Conservation (phyloP, 2,888 invertebrate genomes). For the Branchellion lobata region DNA sequence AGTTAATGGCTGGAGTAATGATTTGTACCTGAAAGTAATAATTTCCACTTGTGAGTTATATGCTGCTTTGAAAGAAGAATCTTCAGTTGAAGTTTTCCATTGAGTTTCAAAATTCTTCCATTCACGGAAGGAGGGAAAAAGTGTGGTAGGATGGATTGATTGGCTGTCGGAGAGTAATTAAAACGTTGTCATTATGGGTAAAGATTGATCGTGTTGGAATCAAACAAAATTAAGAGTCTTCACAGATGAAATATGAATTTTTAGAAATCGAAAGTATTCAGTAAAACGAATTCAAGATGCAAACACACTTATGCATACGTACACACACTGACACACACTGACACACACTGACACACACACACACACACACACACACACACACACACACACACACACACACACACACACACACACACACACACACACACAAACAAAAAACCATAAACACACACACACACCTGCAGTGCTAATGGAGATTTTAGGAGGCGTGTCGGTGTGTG, state of each 20-base stretch:
- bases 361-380: too few species aligned
- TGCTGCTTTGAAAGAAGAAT: background rate
- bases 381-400: too few species aligned
- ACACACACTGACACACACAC: too few species aligned
- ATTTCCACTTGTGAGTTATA: background rate
- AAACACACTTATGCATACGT: too few species aligned
- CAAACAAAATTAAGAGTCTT: background rate
- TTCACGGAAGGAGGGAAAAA: constrained; percentile 15
- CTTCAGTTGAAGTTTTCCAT: background rate
- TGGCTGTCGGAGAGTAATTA: constrained; percentile 23
- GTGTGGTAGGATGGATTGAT: constrained; percentile 29
- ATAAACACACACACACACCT: background rate
- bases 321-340: too few species aligned
- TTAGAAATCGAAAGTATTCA: too few species aligned
- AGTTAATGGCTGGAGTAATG: background rate
- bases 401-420: too few species aligned
- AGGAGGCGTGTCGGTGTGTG: background rate
- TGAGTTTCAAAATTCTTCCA: background rate
- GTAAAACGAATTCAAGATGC: too few species aligned
- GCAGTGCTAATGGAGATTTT: background rate
- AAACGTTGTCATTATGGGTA: background rate
- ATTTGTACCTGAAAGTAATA: background rate
- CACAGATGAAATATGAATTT: too few species aligned
- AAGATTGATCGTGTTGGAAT: background rate
- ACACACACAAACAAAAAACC: too few species aligned